phyloP scores from a whole-genome alignment of 2,113 vertebrate species.

The Bostrychus sinensis region DNA sequence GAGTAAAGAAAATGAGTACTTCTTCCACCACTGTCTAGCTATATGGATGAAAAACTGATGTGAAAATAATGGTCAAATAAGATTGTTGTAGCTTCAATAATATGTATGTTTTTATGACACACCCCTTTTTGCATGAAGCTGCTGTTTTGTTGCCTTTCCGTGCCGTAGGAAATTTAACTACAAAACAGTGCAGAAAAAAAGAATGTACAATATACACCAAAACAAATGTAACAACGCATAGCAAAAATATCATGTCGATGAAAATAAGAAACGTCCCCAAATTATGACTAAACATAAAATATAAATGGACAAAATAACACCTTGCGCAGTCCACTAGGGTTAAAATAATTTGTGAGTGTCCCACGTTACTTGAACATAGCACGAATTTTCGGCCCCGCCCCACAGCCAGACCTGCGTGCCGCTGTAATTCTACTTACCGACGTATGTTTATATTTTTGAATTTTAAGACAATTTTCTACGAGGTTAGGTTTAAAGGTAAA shows the following conservation, averaged over 20 bases:
- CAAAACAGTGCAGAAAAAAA: not conserved
- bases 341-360: not conserved
- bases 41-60: too few relatives aligned
- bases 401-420: constrained; percentile 12
- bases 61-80: too few relatives aligned
- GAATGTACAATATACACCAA: too few relatives aligned
- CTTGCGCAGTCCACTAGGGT: not conserved
- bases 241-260: too few relatives aligned
- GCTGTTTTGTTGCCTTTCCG: not conserved
- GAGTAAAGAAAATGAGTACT: too few relatives aligned
- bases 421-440: constrained; percentile 9
- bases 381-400: constrained; percentile 21
- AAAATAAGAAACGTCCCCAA: too few relatives aligned
- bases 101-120: too few relatives aligned
- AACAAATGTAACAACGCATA: too few relatives aligned
- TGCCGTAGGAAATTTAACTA: not conserved
- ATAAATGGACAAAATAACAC: not conserved
- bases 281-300: too few relatives aligned
- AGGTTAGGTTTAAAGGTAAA: not conserved
- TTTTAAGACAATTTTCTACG: not conserved
- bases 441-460: constrained; percentile 35
- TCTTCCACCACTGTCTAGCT: too few relatives aligned
- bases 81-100: too few relatives aligned
- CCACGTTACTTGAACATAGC: constrained; percentile 16
- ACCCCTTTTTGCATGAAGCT: constrained; percentile 1